phyloP scores from a whole-genome alignment of 1,140 invertebrate species.

The Microplitis mediator region DNA sequence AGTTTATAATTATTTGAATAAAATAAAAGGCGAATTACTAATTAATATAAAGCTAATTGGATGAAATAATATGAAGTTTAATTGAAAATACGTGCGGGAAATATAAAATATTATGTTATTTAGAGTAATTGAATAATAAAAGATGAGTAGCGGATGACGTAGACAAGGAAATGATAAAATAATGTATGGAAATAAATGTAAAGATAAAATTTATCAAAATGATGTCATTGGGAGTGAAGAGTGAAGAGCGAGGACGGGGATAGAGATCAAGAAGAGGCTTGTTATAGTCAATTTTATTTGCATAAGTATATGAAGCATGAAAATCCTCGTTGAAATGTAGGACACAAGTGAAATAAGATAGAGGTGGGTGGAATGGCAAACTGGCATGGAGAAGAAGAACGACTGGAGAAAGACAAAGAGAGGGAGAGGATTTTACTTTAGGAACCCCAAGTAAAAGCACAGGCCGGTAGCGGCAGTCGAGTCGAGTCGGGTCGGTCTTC shows the following conservation, averaged over 20 bases:
- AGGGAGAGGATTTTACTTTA: background rate
- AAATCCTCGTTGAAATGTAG: conserved; percentile 1
- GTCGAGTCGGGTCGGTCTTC: too few relatives aligned
- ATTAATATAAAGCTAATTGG: too few relatives aligned
- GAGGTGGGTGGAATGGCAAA: background rate
- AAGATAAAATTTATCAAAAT: conserved; percentile 1
- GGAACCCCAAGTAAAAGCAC: background rate
- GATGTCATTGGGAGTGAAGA: background rate
- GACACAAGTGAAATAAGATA: background rate
- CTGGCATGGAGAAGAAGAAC: background rate
- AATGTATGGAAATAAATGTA: conserved; percentile 3
- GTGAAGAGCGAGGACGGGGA: too few relatives aligned
- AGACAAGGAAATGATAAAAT: background rate
- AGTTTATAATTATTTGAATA: too few relatives aligned
- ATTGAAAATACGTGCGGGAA: too few relatives aligned
- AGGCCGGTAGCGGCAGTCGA: too few relatives aligned
- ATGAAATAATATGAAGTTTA: too few relatives aligned
- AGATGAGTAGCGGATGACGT: too few relatives aligned
- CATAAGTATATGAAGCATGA: conserved; percentile 8
- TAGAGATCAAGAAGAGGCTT: background rate
- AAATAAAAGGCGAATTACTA: too few relatives aligned
- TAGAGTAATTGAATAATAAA: too few relatives aligned
- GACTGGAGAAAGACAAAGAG: background rate
- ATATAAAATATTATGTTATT: too few relatives aligned
- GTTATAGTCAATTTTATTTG: conserved; percentile 6